Conservation (phyloP, 2,888 invertebrate species). For the Smittia sp. region DNA sequence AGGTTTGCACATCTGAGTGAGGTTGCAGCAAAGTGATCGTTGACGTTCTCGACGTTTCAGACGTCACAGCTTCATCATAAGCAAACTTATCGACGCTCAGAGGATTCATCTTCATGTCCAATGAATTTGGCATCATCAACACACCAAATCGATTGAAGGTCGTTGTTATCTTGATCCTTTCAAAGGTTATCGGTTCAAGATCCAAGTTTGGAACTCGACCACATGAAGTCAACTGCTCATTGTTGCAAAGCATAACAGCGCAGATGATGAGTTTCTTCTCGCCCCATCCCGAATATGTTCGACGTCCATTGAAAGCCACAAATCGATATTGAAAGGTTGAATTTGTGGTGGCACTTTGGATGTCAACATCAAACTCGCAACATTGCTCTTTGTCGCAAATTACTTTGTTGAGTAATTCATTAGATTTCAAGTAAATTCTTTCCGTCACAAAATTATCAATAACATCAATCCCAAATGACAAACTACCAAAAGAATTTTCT, state of each 20-base stretch:
- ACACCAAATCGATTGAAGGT: neutral
- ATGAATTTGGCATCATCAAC: neutral
- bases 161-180: neutral
- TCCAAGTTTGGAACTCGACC: conserved; percentile 42
- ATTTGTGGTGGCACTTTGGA: too few relatives aligned
- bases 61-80: too few relatives aligned
- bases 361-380: conserved; percentile 48
- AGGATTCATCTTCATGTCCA: neutral
- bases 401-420: too few relatives aligned
- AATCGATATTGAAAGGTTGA: too few relatives aligned
- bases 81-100: neutral
- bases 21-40: neutral
- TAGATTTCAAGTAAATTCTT: too few relatives aligned
- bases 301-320: conserved; percentile 43
- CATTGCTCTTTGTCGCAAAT: conserved; percentile 49
- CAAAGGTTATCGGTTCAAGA: neutral
- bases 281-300: conserved; percentile 50
- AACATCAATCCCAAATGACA: too few relatives aligned
- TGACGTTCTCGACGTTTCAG: neutral
- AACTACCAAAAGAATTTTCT: too few relatives aligned
- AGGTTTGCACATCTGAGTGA: neutral
- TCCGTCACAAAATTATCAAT: too few relatives aligned
- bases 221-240: conserved; percentile 47
- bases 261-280: conserved; percentile 55
- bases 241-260: conserved; percentile 54